Evolutionary conservation across 1,140 invertebrate genomes (phyloP).

Genomic region (Pseudomyrmex concolor): DNA sequence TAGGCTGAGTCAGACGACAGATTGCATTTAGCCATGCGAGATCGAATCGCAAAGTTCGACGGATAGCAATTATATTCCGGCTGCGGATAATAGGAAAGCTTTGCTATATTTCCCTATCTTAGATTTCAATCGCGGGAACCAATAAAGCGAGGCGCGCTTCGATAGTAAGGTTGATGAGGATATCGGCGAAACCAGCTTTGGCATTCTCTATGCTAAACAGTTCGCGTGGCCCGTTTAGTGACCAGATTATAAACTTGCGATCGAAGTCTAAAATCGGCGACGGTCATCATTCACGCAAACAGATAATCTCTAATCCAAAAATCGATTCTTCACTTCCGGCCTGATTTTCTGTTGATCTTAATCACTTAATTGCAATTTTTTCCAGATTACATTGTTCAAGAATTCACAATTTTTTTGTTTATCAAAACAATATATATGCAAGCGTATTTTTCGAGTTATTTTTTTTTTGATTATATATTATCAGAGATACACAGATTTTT

Average conservation of each 20-base stretch:
- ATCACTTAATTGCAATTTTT: slow-evolving; percentile 1
- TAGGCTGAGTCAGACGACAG: slow-evolving; percentile 21
- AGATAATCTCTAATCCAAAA: slow-evolving; percentile 5
- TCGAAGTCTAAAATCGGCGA: background rate
- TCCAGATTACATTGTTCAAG: slow-evolving; percentile 1
- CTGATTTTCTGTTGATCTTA: background rate
- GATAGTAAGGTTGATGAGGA: background rate
- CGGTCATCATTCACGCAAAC: background rate
- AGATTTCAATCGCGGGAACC: slow-evolving; percentile 9
- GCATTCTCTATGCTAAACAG: slow-evolving; percentile 30
- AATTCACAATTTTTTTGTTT: background rate
- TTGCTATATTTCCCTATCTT: slow-evolving; percentile 18
- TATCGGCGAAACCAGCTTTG: background rate
- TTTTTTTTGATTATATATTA: too few species aligned
- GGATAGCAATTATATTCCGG: slow-evolving; percentile 36
- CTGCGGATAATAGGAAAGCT: slow-evolving; percentile 8
- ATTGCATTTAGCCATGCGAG: slow-evolving; percentile 29
- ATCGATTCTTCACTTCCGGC: background rate
- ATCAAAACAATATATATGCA: too few species aligned
- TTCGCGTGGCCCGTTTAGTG: background rate
- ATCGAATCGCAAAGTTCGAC: slow-evolving; percentile 38
- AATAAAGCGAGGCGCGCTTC: background rate
- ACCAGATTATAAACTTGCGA: background rate
- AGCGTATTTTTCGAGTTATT: too few species aligned
- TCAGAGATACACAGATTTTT: too few species aligned